Base-by-base conservation (phyloP, 2,797 vertebrate species). In the Clamator glandarius region DNA sequence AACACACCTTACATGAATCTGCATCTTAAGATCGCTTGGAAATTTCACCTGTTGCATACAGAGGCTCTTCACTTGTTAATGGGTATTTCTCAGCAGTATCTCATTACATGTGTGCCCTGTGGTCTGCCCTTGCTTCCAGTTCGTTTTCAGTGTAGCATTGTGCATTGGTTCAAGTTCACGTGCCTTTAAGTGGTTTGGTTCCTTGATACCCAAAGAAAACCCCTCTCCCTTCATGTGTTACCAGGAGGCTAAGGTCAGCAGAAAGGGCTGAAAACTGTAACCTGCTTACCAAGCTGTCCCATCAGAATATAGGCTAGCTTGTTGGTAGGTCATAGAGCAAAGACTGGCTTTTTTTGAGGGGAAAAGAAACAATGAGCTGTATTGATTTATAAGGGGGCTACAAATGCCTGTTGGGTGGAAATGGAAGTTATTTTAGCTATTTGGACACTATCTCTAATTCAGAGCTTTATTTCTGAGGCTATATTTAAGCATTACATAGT, bases 51-150 rank as follows among this genome's bases (percentile, higher is more conserved):
- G 83, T 81, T 95, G 75, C 86, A 50, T 88, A 90, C 42, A 92
- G 90, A 91, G 75, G 33, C 89, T 87, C 92, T 94, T 95, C 94
- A 85, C 55, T 93, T 91, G 74, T 78, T 96, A 94, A 93, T 66
- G 90, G 81, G 28, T 91, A 51, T 94, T 97, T 97, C 96, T 96
- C 94, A 97, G 96, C 89, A 90, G 83, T 94, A 95, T 95, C 92
- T 96, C 44, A 41, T 96, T 97, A 93, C 68, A 36, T 31, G 69
- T 90, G 77, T 85, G 96, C 78, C 92, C 90, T 64, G 36, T 63
- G 87, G 77, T 84, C 90, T 96, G 90, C 92, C 85, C 92, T 89
- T 73, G 59, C 31, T 26, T 92, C 63, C 72, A 90, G 84, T 96
- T 95, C 17, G n/a, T 95, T 96, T 92, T 95, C 83, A 85, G 63